Percentiles rank a stretch among this genome's conserved stretches.
Conservation (phyloP, 2,113 vertebrate genomes). For the Rhinoderma darwinii region DNA sequence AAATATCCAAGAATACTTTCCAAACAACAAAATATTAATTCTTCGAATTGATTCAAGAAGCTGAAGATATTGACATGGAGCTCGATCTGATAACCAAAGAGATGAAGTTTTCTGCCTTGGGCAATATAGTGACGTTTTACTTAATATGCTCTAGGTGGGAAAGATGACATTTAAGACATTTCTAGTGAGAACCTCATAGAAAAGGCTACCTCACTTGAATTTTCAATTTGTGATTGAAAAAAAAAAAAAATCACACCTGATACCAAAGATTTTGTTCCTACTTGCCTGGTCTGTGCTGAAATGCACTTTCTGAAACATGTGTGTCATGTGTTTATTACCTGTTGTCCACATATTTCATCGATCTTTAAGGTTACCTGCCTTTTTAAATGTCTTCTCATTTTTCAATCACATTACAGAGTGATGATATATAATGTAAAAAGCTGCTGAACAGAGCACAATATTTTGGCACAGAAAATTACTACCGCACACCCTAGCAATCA, state of each 20-base stretch:
- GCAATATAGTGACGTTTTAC: conserved; percentile 44
- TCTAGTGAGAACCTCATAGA: conserved; percentile 88
- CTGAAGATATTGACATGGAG: conserved; percentile 60
- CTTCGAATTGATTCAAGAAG: conserved; percentile 65
- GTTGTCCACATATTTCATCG: not conserved
- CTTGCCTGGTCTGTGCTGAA: conserved; percentile 89
- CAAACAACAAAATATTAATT: conserved; percentile 43
- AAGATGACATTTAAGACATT: conserved; percentile 74
- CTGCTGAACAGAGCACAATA: conserved; percentile 43
- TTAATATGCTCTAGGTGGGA: conserved; percentile 21
- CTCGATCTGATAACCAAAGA: conserved; percentile 64
- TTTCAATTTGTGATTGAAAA: conserved; percentile 86
- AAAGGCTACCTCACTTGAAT: conserved; percentile 96
- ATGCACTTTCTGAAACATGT: conserved; percentile 57
- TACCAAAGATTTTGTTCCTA: conserved; percentile 96
- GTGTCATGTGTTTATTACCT: conserved; percentile 3
- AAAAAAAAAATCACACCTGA: conserved; percentile 89
- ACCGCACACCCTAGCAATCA: not conserved
- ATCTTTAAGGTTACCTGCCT: not conserved
- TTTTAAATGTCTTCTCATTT: not conserved
- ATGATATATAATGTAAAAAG: conserved; percentile 1
- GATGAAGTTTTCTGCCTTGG: conserved; percentile 61
- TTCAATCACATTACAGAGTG: not conserved
- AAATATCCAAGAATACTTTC: not conserved
- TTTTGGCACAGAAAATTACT: conserved; percentile 2